A percentile compares a stretch with the other conserved stretches of the same genome.
phyloP scores from a whole-genome alignment of 1,140 invertebrate species.

The Stegodyphus dumicola region DNA sequence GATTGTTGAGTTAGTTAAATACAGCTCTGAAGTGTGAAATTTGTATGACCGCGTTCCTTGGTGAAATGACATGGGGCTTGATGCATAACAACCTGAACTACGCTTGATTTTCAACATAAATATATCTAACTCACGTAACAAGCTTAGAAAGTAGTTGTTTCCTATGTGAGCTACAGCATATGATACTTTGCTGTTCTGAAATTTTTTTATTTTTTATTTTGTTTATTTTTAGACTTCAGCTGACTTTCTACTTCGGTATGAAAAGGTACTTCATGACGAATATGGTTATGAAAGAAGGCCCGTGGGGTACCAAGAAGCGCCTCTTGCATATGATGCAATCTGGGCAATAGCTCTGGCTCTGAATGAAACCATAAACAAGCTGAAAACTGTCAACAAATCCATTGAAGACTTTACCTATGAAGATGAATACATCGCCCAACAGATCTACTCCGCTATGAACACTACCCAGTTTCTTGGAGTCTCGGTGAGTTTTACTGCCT shows the following conservation, averaged over 20 bases:
- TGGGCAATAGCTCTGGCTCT: conserved; percentile 98
- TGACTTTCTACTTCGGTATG: conserved; percentile 75
- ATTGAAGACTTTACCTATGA: conserved; percentile 98
- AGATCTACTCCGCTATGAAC: conserved; percentile 97
- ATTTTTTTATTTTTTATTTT: conserved; percentile 19
- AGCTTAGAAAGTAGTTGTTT: too few relatives aligned
- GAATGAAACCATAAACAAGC: conserved; percentile 92
- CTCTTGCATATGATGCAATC: conserved; percentile 97
- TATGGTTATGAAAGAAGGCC: conserved; percentile 71
- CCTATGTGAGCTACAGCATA: too few relatives aligned
- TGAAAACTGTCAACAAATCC: conserved; percentile 81
- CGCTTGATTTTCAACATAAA: too few relatives aligned
- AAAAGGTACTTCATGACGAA: conserved; percentile 75
- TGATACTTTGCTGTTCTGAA: too few relatives aligned
- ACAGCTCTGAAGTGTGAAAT: too few relatives aligned
- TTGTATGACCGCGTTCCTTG: too few relatives aligned
- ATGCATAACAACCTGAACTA: too few relatives aligned
- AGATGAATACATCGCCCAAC: conserved; percentile 92
- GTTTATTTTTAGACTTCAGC: conserved; percentile 73
- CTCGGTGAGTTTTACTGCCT: conserved; percentile 78
- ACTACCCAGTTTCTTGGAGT: conserved; percentile 97
- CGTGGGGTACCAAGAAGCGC: conserved; percentile 95
- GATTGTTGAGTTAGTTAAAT: too few relatives aligned
- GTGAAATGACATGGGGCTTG: too few relatives aligned
- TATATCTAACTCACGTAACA: too few relatives aligned